Evolutionary conservation across 2,797 vertebrate genomes (phyloP).

Genomic region (Caiman crocodilus): DNA sequence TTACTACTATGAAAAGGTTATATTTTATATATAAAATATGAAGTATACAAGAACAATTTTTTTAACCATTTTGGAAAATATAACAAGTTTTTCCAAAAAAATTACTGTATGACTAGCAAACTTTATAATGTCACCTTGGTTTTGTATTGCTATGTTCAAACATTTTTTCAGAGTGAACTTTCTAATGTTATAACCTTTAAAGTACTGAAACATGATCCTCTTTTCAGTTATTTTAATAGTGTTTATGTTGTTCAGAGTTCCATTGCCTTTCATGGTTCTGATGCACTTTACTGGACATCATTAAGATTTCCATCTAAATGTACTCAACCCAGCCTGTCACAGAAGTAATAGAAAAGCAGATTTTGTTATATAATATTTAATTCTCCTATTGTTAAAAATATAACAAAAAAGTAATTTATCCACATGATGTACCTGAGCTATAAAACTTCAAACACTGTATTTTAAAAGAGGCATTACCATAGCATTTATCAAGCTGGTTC

Average conservation of each 20-base stretch:
- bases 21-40: neutral
- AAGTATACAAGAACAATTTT: neutral
- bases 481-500: neutral
- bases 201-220: constrained; percentile 15
- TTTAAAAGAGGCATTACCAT: neutral
- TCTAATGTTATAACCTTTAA: constrained; percentile 16
- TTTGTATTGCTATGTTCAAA: neutral
- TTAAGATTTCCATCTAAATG: constrained; percentile 18
- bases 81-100: neutral
- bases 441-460: neutral
- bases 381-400: constrained; percentile 18
- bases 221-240: constrained; percentile 46
- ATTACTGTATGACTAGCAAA: neutral
- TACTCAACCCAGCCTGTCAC: constrained; percentile 16
- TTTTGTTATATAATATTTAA: constrained; percentile 2
- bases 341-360: neutral
- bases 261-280: constrained; percentile 36
- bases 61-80: too few species aligned
- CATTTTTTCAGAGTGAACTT: constrained; percentile 11
- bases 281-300: neutral
- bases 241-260: neutral
- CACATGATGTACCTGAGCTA: neutral
- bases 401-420: constrained; percentile 20
- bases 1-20: neutral
- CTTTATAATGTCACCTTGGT: neutral